phyloP scores from a whole-genome alignment of 2,113 vertebrate species.

The Aphyosemion australe region DNA sequence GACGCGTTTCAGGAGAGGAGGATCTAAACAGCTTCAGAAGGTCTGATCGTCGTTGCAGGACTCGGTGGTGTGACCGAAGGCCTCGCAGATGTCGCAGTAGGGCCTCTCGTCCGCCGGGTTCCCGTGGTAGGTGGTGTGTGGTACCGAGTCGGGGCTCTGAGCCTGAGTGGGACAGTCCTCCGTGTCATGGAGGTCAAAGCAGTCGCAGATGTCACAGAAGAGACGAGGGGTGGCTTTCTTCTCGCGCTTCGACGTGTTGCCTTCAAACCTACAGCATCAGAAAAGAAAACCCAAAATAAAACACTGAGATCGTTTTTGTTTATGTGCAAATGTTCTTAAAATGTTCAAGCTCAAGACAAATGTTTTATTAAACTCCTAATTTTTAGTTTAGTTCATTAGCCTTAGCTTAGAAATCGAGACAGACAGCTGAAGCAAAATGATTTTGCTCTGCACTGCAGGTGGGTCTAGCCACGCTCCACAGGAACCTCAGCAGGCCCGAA shows the following conservation, averaged over 20 bases:
- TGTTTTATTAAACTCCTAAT: no score
- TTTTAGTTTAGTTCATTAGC: no score
- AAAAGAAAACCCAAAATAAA: background rate
- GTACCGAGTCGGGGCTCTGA: conserved; percentile 87
- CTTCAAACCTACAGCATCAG: conserved; percentile 15
- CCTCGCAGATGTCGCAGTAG: conserved; percentile 95
- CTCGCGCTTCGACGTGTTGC: conserved; percentile 74
- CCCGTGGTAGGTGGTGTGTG: conserved; percentile 89
- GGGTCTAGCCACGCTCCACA: no score
- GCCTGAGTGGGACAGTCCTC: conserved; percentile 97
- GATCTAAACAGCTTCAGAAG: conserved; percentile 76
- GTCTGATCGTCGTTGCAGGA: conserved; percentile 96
- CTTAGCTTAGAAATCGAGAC: no score
- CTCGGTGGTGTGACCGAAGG: conserved; percentile 91
- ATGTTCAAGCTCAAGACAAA: no score
- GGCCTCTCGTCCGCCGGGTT: conserved; percentile 86
- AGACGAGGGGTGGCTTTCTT: conserved; percentile 88
- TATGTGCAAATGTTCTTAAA: no score
- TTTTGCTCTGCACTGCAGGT: no score
- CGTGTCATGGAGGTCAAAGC: conserved; percentile 95
- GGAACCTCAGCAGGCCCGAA: no score
- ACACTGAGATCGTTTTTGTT: background rate
- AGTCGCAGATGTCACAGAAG: conserved; percentile 98
- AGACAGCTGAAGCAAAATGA: no score
- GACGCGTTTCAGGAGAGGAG: background rate